A percentile compares a stretch with the other conserved stretches of the same genome.
Evolutionary conservation across 2,797 vertebrate genomes (phyloP).

Genomic region (Danio jaintianensis): DNA sequence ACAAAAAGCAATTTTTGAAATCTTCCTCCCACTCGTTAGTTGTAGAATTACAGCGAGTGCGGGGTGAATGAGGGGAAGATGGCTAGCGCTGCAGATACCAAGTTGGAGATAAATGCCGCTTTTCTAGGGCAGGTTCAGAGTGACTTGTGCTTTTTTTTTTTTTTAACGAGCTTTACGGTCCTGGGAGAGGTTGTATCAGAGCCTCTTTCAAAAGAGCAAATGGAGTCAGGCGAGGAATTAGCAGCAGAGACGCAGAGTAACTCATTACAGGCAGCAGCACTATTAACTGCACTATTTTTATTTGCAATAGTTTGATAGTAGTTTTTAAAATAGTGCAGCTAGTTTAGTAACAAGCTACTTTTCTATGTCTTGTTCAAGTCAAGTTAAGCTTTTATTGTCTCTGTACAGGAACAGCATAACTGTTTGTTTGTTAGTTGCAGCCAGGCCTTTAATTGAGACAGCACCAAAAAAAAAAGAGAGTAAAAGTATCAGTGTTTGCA

Average conservation of each 20-base stretch:
- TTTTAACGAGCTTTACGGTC: constrained; percentile 75
- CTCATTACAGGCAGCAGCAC: constrained; percentile 15
- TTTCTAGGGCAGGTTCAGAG: constrained; percentile 74
- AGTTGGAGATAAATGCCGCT: constrained; percentile 77
- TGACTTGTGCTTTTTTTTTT: constrained; percentile 77
- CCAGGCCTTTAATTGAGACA: neutral
- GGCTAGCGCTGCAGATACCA: constrained; percentile 69
- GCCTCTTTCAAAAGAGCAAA: constrained; percentile 45
- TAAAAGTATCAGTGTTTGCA: neutral
- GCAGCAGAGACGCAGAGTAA: constrained; percentile 22
- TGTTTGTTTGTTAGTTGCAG: neutral
- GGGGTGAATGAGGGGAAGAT: constrained; percentile 52
- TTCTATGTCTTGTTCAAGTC: neutral
- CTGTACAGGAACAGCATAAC: neutral
- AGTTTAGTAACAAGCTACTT: neutral
- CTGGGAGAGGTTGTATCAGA: constrained; percentile 72
- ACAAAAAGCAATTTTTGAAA: constrained; percentile 63
- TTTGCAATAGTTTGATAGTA: neutral
- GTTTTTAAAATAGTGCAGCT: neutral
- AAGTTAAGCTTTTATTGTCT: neutral
- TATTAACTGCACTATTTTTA: constrained; percentile 12
- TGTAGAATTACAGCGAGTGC: constrained; percentile 31
- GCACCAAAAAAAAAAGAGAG: neutral
- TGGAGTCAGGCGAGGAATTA: constrained; percentile 72
- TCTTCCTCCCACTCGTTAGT: constrained; percentile 55